Base-by-base conservation (phyloP, 2,888 invertebrate species). In the Cataglyphis livida region DNA sequence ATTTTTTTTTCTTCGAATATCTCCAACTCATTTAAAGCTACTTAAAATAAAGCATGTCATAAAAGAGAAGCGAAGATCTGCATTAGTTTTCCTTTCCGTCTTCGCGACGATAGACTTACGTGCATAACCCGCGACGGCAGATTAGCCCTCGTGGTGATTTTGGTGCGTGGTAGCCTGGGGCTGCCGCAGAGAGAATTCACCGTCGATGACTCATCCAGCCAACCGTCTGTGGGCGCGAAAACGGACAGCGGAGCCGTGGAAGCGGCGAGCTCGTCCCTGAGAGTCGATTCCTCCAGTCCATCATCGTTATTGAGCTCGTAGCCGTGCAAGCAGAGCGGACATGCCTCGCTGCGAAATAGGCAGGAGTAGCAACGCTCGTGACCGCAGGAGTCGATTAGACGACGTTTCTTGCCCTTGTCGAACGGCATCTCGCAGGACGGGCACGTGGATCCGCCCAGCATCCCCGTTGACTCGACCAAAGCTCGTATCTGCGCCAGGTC, bases 341-440 rank as follows among this genome's bases (percentile, higher is more conserved):
- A 99, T 88, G 97, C 96, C 95, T 98, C 98, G 95, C 97, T 98
- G 92, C 97, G 97, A 95, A 98, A 98, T 96, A 98, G 97, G 95
- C 99, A 99, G 90, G 98, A 97, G 96, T 98, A 98, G 95, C 99
- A 99, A 87, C 98, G 96, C 95, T 98, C 98, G 96, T 99, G 99
- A 90, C 99, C 98, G 95, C 99, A 99, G 85, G 98, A 97, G 95
- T 99, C 99, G 94, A 98, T 98, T 93, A 99, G 96, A 95, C 98
- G 97, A 95, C 99, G 97, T 95, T 98, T 98, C 95, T 98, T 99
- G 95, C 98, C 98, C 95, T 98, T 98, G 95, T 99, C 98, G 95
- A 98, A 99, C 91, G 98, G 98, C 97, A 98, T 98, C 95, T 97
- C 97, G 95, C 98, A 98, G 95, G 97, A 97, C 88, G 98, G 98